phyloP scores from a whole-genome alignment of 35 echinoderm and acorn worm species.

The Holothuria glaberrima region DNA sequence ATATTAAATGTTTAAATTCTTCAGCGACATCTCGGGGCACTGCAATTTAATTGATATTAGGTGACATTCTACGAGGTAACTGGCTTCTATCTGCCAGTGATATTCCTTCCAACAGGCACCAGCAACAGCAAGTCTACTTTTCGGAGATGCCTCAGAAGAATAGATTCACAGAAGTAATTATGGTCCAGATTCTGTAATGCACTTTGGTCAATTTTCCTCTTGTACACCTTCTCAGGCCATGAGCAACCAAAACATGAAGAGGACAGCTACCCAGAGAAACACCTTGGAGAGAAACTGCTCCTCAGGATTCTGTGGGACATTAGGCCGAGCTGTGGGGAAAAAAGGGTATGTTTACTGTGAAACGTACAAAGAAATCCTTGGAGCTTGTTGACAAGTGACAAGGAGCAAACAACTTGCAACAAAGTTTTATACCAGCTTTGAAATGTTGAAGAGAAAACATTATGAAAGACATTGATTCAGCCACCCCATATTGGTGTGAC shows the following conservation, averaged over 20 bases:
- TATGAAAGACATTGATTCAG: too few relatives aligned
- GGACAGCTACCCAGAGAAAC: constrained; percentile 94
- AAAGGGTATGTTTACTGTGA: not conserved
- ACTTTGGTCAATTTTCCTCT: constrained; percentile 41
- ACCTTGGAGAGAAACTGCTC: constrained; percentile 94
- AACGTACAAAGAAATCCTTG: not conserved
- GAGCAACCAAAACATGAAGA: constrained; percentile 96
- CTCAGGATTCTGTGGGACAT: constrained; percentile 87
- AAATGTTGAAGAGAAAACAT: not conserved
- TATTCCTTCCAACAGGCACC: too few relatives aligned
- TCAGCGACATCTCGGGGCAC: too few relatives aligned
- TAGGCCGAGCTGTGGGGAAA: constrained; percentile 70
- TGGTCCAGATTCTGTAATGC: constrained; percentile 36
- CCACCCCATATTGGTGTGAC: too few relatives aligned
- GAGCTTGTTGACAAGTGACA: not conserved
- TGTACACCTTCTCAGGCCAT: constrained; percentile 63
- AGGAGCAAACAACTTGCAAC: too few relatives aligned
- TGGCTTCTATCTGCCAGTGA: too few relatives aligned
- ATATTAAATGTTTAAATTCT: too few relatives aligned
- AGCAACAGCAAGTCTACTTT: too few relatives aligned
- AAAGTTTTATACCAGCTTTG: not conserved
- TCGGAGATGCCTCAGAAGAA: too few relatives aligned
- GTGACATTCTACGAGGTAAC: too few relatives aligned
- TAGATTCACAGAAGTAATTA: too few relatives aligned
- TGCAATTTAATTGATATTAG: too few relatives aligned